phyloP scores from a whole-genome alignment of 35 echinoderm and acorn worm genomes.

The Heliocidaris tuberculata region DNA sequence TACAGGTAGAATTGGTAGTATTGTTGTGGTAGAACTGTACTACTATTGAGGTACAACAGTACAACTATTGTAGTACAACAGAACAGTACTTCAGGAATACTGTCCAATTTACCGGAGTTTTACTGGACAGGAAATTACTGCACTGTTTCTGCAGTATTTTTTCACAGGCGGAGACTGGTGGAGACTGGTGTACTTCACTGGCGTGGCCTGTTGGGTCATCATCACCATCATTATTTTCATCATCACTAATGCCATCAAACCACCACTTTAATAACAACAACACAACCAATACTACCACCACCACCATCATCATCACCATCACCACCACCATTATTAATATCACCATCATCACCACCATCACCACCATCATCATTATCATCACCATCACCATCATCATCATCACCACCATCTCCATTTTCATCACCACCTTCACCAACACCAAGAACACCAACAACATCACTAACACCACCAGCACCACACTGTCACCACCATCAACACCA shows the following conservation, averaged over 20 bases:
- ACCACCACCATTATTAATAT: neutral
- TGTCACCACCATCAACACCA: neutral
- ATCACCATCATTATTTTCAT: neutral
- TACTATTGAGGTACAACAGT: no score
- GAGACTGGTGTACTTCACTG: no score
- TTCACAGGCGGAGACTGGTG: no score
- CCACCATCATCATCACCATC: neutral
- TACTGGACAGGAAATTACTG: no score
- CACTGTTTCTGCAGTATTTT: no score
- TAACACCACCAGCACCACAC: neutral
- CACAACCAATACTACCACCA: neutral
- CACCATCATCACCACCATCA: neutral
- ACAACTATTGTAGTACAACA: no score
- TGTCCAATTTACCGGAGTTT: no score
- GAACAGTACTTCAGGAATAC: no score
- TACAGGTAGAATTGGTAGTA: no score
- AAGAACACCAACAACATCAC: neutral
- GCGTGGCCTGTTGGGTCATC: neutral
- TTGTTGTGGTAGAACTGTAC: no score
- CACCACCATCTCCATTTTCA: neutral
- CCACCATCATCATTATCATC: neutral
- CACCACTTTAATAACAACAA: neutral
- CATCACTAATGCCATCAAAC: neutral
- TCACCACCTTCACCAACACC: neutral
- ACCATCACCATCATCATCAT: neutral